Base-by-base conservation (phyloP, 2,888 invertebrate genomes). In the Augochlorella aurata region DNA sequence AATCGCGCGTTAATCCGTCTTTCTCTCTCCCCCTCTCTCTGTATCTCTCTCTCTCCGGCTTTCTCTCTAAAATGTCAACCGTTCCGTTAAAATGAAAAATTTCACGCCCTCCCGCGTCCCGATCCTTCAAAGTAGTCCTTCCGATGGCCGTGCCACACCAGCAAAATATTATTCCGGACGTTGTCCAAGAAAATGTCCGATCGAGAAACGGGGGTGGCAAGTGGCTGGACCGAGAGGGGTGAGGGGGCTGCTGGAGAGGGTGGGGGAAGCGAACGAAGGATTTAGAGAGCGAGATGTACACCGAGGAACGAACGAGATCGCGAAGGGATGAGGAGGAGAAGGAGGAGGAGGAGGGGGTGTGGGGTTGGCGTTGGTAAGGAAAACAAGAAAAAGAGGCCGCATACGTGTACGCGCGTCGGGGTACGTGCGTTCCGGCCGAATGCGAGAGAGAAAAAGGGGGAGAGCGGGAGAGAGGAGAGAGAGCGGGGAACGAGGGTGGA, bases 61-160 rank as follows among this genome's bases (percentile, higher is more conserved):
- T 65, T 68, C 76, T 49, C 83, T 79, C 63, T 63, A 69, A 79
- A 83, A 79, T 82, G 77, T 81, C 81, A 69, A 63, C 29, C 58
- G 16, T 63, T n/a, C 45, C 63, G 65, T 24, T 14, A 50, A 80
- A 61, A 61, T 18, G 49, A 29, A 52, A 38, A 67, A 50, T 78
- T 77, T 70, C 49, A 69, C 73, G 69, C 77, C 66, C n/a, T 67
- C 58, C 49, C 71, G 77, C 79, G 61, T 52, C 47, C 49, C 49
- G n/a, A 52, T 74, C 49, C 54, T 77, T n/a, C 44, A 38, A 63
- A 45, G 38, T 18, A n/a, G 49, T 70, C 29, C 65, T 67, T 67
- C 9, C 58, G 38, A 38, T 38, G 38, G 38, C 5, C 38, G 38
- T 38, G 38, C 38, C 7, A 5, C 38, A 38, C 16, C 58, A 24